Conservation (phyloP, 2,888 invertebrate genomes). For the Scaptomyza tumidula region DNA sequence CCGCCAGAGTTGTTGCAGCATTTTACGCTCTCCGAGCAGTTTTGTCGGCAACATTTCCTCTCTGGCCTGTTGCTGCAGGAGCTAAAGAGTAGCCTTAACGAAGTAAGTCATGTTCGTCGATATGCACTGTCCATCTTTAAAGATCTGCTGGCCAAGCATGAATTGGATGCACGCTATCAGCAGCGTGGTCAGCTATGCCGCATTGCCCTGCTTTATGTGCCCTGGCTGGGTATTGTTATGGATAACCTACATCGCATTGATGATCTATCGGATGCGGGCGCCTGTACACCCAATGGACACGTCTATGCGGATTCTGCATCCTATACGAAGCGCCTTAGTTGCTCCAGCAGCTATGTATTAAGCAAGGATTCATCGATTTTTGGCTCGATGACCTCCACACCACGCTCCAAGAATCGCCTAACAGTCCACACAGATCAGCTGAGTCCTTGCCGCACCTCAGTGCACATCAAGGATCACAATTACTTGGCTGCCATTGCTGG, state of each 20-base stretch:
- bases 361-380: slow-evolving; percentile 84
- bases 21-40: slow-evolving; percentile 91
- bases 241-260: slow-evolving; percentile 93
- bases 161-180: slow-evolving; percentile 95
- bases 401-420: slow-evolving; percentile 88
- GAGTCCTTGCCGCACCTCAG: slow-evolving; percentile 88
- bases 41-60: slow-evolving; percentile 95
- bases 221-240: slow-evolving; percentile 94
- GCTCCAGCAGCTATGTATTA: slow-evolving; percentile 87
- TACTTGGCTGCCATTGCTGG: slow-evolving; percentile 90
- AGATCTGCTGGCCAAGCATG: slow-evolving; percentile 96
- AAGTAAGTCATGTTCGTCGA: slow-evolving; percentile 92
- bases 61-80: slow-evolving; percentile 95
- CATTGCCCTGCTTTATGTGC: slow-evolving; percentile 95
- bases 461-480: slow-evolving; percentile 91
- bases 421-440: slow-evolving; percentile 91
- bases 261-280: slow-evolving; percentile 82
- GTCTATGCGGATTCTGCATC: slow-evolving; percentile 84
- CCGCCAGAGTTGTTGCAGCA: slow-evolving; percentile 86
- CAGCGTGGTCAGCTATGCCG: slow-evolving; percentile 92
- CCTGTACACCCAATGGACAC: slow-evolving; percentile 80
- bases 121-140: slow-evolving; percentile 92
- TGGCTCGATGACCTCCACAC: slow-evolving; percentile 82
- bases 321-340: slow-evolving; percentile 86
- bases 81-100: slow-evolving; percentile 93